Evolutionary conservation across 2,888 invertebrate species (phyloP).

Genomic region (Polymixis lichenea): DNA sequence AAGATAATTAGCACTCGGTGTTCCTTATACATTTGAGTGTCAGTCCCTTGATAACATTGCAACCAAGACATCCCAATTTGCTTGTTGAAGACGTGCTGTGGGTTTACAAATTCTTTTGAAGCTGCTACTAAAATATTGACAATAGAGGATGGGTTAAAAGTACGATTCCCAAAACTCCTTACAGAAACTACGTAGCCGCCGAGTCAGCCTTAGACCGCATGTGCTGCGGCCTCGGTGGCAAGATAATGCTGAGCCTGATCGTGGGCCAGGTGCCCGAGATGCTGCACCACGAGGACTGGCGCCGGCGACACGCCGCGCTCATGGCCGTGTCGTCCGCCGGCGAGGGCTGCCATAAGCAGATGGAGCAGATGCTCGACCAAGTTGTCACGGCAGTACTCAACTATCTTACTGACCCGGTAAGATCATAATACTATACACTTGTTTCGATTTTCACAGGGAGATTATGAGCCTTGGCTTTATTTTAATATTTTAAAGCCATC

Average conservation of each 20-base stretch:
- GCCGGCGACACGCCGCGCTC: conserved; percentile 98
- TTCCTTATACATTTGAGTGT: conserved; percentile 82
- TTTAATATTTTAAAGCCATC: background rate
- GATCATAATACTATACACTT: background rate
- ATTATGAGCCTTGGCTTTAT: background rate
- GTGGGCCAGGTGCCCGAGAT: conserved; percentile 96
- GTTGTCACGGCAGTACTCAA: conserved; percentile 97
- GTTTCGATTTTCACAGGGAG: background rate
- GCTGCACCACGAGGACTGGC: conserved; percentile 96
- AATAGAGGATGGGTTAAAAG: conserved; percentile 55
- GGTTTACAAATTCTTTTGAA: background rate
- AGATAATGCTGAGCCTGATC: conserved; percentile 97
- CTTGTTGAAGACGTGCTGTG: conserved; percentile 8
- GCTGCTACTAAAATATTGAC: background rate
- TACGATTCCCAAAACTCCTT: background rate
- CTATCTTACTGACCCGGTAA: conserved; percentile 95
- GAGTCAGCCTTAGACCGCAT: conserved; percentile 99
- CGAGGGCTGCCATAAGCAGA: conserved; percentile 99
- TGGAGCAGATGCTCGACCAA: conserved; percentile 98
- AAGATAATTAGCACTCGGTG: conserved; percentile 87
- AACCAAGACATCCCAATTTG: background rate
- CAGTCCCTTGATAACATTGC: conserved; percentile 86
- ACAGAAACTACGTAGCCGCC: conserved; percentile 97
- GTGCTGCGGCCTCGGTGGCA: conserved; percentile 98
- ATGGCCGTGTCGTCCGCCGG: conserved; percentile 99